phyloP scores from a whole-genome alignment of 2,888 invertebrate genomes.

The Ypsolopha sequella region DNA sequence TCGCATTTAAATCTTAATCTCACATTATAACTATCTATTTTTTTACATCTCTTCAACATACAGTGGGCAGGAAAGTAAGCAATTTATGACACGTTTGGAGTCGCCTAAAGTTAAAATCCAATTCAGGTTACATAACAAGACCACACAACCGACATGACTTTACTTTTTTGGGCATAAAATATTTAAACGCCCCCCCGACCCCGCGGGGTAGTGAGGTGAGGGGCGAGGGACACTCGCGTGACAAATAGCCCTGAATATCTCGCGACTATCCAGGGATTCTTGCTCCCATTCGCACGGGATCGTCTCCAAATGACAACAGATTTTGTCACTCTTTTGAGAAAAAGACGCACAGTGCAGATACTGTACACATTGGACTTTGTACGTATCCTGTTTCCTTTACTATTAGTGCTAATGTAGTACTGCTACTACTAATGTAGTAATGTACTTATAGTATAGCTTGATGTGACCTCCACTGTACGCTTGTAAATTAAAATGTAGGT shows the following conservation, averaged over 20 bases:
- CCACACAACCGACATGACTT: slow-evolving; percentile 33
- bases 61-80: too few species aligned
- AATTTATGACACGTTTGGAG: too few species aligned
- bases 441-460: too few species aligned
- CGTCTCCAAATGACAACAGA: slow-evolving; percentile 66
- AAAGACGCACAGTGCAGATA: too few species aligned
- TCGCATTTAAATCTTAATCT: too few species aligned
- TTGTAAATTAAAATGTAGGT: too few species aligned
- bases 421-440: too few species aligned
- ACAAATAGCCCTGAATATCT: slow-evolving; percentile 62
- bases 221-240: slow-evolving; percentile 36
- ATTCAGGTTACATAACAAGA: slow-evolving; percentile 25
- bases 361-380: too few species aligned
- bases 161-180: slow-evolving; percentile 55
- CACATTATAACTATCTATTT: not conserved
- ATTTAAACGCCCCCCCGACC: slow-evolving; percentile 38
- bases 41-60: not conserved
- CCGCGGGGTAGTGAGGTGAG: slow-evolving; percentile 2
- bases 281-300: slow-evolving; percentile 60
- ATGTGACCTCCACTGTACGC: too few species aligned
- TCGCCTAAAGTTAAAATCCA: not conserved
- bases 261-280: slow-evolving; percentile 55
- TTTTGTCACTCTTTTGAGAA: not conserved
- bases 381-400: too few species aligned
- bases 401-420: too few species aligned